Evolutionary conservation across 2,113 vertebrate genomes (phyloP), one percentile per base, ranked within the genome.

Genomic region (Albula glossodonta): DNA sequence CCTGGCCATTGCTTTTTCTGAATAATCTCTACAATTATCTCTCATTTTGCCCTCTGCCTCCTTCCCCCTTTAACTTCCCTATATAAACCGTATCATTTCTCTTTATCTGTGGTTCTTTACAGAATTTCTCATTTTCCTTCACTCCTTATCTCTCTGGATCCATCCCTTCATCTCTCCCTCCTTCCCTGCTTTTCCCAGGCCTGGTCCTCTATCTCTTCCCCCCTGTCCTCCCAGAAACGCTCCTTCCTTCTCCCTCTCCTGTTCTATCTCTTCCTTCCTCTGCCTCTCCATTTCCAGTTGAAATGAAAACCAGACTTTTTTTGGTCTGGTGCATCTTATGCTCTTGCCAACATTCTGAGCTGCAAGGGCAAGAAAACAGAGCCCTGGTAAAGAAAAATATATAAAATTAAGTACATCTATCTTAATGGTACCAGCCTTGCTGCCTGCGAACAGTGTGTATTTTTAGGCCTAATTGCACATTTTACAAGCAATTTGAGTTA

Each of bases 261-360:
- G 31, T 41, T 41, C 31, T 15, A 10, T 15, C 56, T 60, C 56
- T 60, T 13, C 84, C 84, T 52, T 63, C 89, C 81, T 87, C 90
- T 89, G 86, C 81, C 80, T 86, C 84, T 53, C 63, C 31, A 48
- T 48, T 79, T 52, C 84, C 84, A 85, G 79, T 85, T 85, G 84
- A 85, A 80, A 85, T 80, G 79, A 78, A 85, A 66, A 80, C 31
- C 57, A 53, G 53, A 22, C 78, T 63, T 80, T 80, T 80, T 51
- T 80, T 85, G 78, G 78, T 85, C 31, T 63, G 84, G 84, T 22
- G 48, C n/a, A 49, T 85, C 41, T 41, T 49, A 56, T 48, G 41
- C 84, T 63, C 53, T 52, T 85, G 53, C 78, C 78, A 85, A 85
- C 78, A 66, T 53, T 1, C 31, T 56, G 25, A 51, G 19, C 78